phyloP scores from a whole-genome alignment of 2,888 invertebrate species.

The Apeira syringaria region DNA sequence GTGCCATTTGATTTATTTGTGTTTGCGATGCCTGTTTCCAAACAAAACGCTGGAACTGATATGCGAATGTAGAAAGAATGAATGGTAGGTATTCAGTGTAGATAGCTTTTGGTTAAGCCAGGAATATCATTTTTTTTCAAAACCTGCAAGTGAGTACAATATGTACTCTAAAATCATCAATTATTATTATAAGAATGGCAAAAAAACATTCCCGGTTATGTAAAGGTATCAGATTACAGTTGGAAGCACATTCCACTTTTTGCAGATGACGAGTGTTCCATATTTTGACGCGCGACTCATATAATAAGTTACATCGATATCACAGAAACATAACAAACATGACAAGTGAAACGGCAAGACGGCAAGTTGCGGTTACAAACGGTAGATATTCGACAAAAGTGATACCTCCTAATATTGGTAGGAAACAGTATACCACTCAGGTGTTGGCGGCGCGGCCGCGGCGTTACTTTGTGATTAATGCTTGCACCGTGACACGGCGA shows the following conservation, averaged over 20 bases:
- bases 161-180: no score
- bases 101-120: slow-evolving; percentile 2
- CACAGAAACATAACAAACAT: slow-evolving; percentile 33
- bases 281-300: no score
- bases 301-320: no score
- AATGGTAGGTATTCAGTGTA: slow-evolving; percentile 1
- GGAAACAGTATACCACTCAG: slow-evolving; percentile 66
- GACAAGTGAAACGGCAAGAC: slow-evolving; percentile 41
- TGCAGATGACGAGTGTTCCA: no score
- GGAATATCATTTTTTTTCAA: no score
- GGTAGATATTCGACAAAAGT: slow-evolving; percentile 55
- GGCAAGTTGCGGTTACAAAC: slow-evolving; percentile 26
- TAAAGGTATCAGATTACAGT: no score
- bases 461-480: slow-evolving; percentile 76
- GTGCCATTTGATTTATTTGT: slow-evolving; percentile 73
- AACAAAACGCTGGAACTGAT: slow-evolving; percentile 28
- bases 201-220: no score
- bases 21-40: slow-evolving; percentile 53
- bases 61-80: slow-evolving; percentile 4
- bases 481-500: slow-evolving; percentile 60
- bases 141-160: no score
- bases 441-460: slow-evolving; percentile 64
- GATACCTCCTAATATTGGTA: slow-evolving; percentile 57
- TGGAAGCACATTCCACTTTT: slow-evolving; percentile 18
- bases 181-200: no score